Evolutionary conservation across 2,888 invertebrate species (phyloP), one percentile per base, ranked within the genome.

Genomic region (Brassicogethes aeneus): DNA sequence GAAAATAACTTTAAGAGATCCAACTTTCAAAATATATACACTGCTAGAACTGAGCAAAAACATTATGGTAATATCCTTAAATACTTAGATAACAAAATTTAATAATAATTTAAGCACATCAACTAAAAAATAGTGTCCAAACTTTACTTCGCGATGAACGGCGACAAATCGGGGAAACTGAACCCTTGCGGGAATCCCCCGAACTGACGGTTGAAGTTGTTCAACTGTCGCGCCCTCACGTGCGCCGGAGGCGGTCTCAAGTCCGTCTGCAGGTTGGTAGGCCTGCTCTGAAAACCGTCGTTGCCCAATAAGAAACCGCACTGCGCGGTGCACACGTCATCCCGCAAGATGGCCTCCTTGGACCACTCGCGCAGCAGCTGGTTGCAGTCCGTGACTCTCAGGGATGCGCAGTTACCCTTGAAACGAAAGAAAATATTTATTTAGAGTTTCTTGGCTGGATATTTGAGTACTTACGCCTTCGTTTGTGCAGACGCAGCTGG

Each of bases 261-360:
- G 39, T 59, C 64, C n/a, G 59, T 54, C 17, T 54, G 53, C 3
- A 60, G 34, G 8, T 39, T 43, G 2, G 50, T 50, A 3, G 51
- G 39, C 23, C 47, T 34, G 5, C 48, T 61, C 36, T 62, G 54
- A 40, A 64, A 60, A 15, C 54, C 34, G 3, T 39, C 42, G 36
- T 63, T 63, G 17, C 64, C 70, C 15, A 82, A 67, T 10, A 82
- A 72, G 56, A 84, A 83, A 32, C 88, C 87, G 64, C 93, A 93
- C 68, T 93, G 92, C 2, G 90, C 87, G 13, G 87, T 82, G 69
- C 93, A 93, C 10, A 92, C 89, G 62, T 89, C 88, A 60, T 93
- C 93, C 2, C 83, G 75, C 15, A 85, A 66, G 32, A 92, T 83
- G 0, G 85, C 83, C 17, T 90, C 88, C 40, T 83, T 77, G 39